Evolutionary conservation across 2,888 invertebrate genomes (phyloP).

Genomic region (Gryllus longicercus): DNA sequence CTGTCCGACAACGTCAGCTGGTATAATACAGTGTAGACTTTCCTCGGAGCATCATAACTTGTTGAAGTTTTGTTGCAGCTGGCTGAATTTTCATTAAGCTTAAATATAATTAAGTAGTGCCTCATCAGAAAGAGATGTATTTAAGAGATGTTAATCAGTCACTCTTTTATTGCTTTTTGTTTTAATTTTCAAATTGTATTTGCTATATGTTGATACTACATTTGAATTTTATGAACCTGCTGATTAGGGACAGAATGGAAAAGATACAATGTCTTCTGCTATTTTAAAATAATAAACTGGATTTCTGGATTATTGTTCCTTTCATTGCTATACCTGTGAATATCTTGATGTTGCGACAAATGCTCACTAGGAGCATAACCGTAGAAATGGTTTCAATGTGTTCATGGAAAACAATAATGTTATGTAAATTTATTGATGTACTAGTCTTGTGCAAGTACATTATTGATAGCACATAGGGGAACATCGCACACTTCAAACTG

Average conservation of each 20-base stretch:
- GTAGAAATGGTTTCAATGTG: too few species aligned
- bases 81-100: not conserved
- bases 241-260: slow-evolving; percentile 1
- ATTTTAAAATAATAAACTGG: slow-evolving; percentile 17
- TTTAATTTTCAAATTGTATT: not conserved
- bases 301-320: not conserved
- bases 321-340: too few species aligned
- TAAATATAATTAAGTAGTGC: not conserved
- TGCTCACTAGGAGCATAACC: too few species aligned
- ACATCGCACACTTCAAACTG: too few species aligned
- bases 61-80: not conserved
- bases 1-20: not conserved
- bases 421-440: too few species aligned
- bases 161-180: not conserved
- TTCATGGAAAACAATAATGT: too few species aligned
- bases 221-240: slow-evolving; percentile 1
- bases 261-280: not conserved
- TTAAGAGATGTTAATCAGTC: too few species aligned
- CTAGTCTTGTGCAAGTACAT: too few species aligned
- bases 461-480: too few species aligned
- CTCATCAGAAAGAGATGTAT: not conserved
- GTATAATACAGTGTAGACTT: not conserved
- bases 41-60: not conserved
- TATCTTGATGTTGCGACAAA: too few species aligned
- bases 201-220: not conserved